phyloP scores from a whole-genome alignment of 2,797 vertebrate species.

The Fundulus diaphanus region DNA sequence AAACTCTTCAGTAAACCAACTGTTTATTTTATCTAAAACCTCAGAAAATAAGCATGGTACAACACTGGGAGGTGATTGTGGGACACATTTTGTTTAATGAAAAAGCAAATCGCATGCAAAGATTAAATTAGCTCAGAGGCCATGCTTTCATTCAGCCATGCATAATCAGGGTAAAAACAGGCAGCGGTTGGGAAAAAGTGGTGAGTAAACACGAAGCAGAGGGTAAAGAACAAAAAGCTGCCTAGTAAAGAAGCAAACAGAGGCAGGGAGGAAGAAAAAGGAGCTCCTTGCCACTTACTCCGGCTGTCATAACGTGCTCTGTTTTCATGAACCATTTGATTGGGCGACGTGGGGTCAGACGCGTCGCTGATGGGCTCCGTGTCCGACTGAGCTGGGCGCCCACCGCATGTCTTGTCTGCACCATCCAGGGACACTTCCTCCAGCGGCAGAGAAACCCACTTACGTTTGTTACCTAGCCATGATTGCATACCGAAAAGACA shows the following conservation, averaged over 20 bases:
- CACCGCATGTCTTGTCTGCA: constrained; percentile 69
- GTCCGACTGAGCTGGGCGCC: constrained; percentile 61
- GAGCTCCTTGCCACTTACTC: constrained; percentile 81
- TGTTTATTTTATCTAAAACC: neutral
- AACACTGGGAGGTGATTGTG: no score
- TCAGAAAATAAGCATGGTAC: neutral
- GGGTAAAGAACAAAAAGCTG: constrained; percentile 24
- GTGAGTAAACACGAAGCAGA: constrained; percentile 27
- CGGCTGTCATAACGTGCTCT: constrained; percentile 82
- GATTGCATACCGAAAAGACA: constrained; percentile 71
- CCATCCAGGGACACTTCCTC: constrained; percentile 84
- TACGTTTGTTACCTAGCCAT: constrained; percentile 89
- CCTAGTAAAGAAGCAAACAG: constrained; percentile 17
- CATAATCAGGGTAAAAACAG: neutral
- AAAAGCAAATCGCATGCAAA: neutral
- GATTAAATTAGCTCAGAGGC: neutral
- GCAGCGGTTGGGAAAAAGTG: neutral
- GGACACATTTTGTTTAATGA: neutral
- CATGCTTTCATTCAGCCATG: constrained; percentile 19
- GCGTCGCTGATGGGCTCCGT: constrained; percentile 74
- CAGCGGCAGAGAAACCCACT: constrained; percentile 90
- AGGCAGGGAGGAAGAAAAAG: constrained; percentile 10
- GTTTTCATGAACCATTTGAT: constrained; percentile 76
- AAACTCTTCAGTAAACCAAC: neutral
- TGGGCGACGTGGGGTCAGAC: constrained; percentile 59